Base-by-base conservation (phyloP, 2,888 invertebrate genomes). In the Seira musarum region DNA sequence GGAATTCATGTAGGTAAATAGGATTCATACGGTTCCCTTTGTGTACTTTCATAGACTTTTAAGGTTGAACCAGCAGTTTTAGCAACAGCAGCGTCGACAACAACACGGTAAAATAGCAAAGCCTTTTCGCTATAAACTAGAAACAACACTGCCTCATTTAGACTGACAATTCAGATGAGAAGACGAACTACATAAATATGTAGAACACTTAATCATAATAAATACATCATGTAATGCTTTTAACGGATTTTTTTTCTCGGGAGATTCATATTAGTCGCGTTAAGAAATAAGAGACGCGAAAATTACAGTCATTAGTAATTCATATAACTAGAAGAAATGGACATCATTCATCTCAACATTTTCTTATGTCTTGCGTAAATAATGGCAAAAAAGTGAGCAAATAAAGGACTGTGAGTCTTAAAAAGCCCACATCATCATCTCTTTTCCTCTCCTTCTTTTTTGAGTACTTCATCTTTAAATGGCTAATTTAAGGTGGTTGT, bases 341-440 rank as follows among this genome's bases (percentile, higher is more conserved):
- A 74, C 74, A 60, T 74, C 64, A 64, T 40, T 60, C 30, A 8
- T 13, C 57, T 60, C 8, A 60, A 49, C 13, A 30, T 30, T 21
- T 60, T 60, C 53, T 21, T 35, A 65, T 73, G 65, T 73, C 73
- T 73, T 73, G 66, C 73, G 57, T 73, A 79, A 79, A 73, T 73
- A 64, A 79, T 67, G 72, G 73, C 75, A 24, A 61, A 73, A 78
- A 68, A 67, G 79, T 79, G 79, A 79, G 73, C 79, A 79, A 73
- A 73, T 30, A 79, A 79, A 79, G 35, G 40, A 73, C 61, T 79
- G 72, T 73, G 79, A 79, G 79, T 30, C 49, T 72, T 64, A 30
- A 61, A 35, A 71, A 78, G 61, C 78, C 67, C 71, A 65, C 72
- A 72, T 72, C 46, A 72, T 30, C 40, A 64, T 19, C 24, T 22